Base-by-base conservation (phyloP, 2,797 vertebrate species). In the Avahi laniger region DNA sequence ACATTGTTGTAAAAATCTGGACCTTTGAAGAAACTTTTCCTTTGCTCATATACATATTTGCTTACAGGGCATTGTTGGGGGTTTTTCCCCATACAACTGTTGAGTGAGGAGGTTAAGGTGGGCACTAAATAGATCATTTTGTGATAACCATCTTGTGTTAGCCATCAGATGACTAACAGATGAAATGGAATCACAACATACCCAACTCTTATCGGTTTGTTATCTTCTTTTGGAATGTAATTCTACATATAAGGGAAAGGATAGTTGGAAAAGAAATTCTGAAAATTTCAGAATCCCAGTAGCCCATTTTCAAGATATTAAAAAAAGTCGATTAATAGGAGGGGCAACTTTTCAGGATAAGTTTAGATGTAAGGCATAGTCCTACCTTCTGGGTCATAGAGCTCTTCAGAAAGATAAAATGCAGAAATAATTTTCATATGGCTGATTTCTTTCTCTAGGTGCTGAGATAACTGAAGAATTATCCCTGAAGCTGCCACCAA, bases 401-500 rank as follows among this genome's bases (percentile, higher is more conserved):
- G 7, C 1, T 84, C 48, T 78, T 87, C 79, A 82, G 33, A 43
- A 79, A 82, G 22, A 70, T 33, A 30, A 0, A 48, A 2, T 35
- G 33, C 7, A 79, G 69, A 85, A 72, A 20, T n/a, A 65, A 50
- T 86, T 78, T 89, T 50, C 46, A 70, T 48, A 61, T 92, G 48
- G 0, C 18, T 54, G 50, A 91, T 33, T 94, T 92, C 73, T 97
- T 95, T 69, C n/a, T 54, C 50, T 94, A 98, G 98, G 79, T 88
- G 17, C 69, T 4, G 57, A 88, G 20, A 1, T 22, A 1, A 87
- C 96, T 1, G 94, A 98, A 63, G 2, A 43, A 67, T 5, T 99
- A 82, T 97, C 98, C 52, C 97, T 99, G 1, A 97, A 95, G 92
- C 96, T 99, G 73, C 99, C 99, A 3, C 81, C 98, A 7, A 93